Conservation (phyloP, 2,113 vertebrate genomes). For the Istiophorus platypterus region DNA sequence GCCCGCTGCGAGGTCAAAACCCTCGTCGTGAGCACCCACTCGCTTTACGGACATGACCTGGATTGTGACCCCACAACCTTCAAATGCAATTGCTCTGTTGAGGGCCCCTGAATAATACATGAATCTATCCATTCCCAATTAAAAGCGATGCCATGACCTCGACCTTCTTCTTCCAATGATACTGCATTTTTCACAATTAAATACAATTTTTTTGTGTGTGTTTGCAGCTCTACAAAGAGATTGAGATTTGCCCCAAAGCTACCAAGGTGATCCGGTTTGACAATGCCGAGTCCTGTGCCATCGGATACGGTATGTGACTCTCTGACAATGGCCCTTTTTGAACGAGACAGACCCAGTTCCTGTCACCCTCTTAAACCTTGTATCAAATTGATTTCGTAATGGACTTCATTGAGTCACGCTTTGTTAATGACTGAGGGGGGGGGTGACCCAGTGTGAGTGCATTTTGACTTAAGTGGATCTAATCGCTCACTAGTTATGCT, state of each 20-base stretch:
- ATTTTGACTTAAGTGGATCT: conserved; percentile 45
- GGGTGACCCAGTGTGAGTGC: conserved; percentile 3
- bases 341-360: conserved; percentile 14
- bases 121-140: conserved; percentile 50
- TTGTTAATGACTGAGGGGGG: conserved; percentile 44
- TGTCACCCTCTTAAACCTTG: conserved; percentile 22
- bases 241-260: conserved; percentile 93
- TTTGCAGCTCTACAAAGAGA: conserved; percentile 95
- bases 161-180: conserved; percentile 29
- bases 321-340: conserved; percentile 1
- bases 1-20: conserved; percentile 32
- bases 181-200: conserved; percentile 15
- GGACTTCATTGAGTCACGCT: conserved; percentile 63
- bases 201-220: conserved; percentile 51
- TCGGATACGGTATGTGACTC: conserved; percentile 90
- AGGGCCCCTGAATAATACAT: conserved; percentile 70
- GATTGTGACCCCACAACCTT: conserved; percentile 61
- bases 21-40: conserved; percentile 48
- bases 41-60: conserved; percentile 52
- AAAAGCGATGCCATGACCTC: conserved; percentile 49
- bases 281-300: conserved; percentile 86
- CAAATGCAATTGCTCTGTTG: conserved; percentile 45
- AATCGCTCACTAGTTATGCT: conserved; percentile 35
- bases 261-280: conserved; percentile 90
- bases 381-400: conserved; percentile 59